Evolutionary conservation across 37 sponge, comb jelly and placozoan genomes (phyloP).

Genomic region (Spongia lamella): DNA sequence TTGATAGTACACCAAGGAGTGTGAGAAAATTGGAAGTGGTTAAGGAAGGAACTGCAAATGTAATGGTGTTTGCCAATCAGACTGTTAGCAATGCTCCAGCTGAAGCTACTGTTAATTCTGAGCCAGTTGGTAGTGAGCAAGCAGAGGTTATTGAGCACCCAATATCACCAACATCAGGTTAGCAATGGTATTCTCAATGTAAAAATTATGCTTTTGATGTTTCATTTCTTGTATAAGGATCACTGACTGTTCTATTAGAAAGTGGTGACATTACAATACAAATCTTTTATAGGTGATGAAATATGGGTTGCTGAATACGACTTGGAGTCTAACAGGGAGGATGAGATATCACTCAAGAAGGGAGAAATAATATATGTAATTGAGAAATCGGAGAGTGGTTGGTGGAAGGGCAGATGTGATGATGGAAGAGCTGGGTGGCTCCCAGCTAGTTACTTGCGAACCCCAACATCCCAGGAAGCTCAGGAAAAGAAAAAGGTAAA

Average conservation of each 20-base stretch:
- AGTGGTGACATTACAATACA: no score
- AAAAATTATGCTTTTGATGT: no score
- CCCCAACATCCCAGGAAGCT: slow-evolving; percentile 1
- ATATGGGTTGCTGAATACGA: slow-evolving; percentile 40
- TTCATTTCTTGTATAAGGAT: no score
- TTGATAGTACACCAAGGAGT: slow-evolving; percentile 63
- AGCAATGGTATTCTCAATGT: no score
- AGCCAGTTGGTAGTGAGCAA: no score
- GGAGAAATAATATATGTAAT: slow-evolving; percentile 60
- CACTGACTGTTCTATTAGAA: no score
- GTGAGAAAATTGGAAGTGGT: slow-evolving; percentile 35
- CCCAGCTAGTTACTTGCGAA: slow-evolving; percentile 50
- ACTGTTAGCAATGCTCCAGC: no score
- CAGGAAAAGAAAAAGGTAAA: background rate
- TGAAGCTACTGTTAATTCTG: no score
- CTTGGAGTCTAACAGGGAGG: slow-evolving; percentile 25
- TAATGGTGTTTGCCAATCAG: background rate
- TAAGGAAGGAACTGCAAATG: background rate
- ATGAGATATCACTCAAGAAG: slow-evolving; percentile 49
- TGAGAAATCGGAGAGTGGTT: slow-evolving; percentile 62
- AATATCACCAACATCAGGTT: no score
- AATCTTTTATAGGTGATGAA: slow-evolving; percentile 10
- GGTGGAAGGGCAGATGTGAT: slow-evolving; percentile 62
- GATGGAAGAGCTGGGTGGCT: slow-evolving; percentile 68
- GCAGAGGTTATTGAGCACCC: no score